phyloP scores from a whole-genome alignment of 2,888 invertebrate genomes.

The Mesorhabditis belari region DNA sequence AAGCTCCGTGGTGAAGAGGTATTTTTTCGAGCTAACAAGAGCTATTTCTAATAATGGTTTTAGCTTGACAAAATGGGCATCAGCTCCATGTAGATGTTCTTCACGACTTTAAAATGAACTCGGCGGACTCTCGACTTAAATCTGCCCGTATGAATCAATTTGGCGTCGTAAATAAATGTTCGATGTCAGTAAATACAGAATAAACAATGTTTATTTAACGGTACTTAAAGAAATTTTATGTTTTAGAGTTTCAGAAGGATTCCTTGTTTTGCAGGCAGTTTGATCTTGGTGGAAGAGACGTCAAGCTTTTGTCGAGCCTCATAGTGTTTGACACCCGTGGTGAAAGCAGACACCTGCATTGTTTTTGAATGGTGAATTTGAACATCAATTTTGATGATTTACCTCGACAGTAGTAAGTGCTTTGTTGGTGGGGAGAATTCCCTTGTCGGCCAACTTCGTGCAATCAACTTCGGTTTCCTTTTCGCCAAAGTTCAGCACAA shows the following conservation, averaged over 20 bases:
- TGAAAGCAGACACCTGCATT: conserved; percentile 21
- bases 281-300: conserved; percentile 9
- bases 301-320: conserved; percentile 15
- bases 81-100: too few species aligned
- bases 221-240: too few species aligned
- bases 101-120: too few species aligned
- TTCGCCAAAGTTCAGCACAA: conserved; percentile 30
- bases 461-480: conserved; percentile 11
- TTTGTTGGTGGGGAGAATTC: conserved; percentile 19
- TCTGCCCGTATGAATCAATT: too few species aligned
- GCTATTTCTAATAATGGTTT: too few species aligned
- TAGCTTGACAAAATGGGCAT: too few species aligned
- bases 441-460: background rate
- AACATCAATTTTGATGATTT: background rate
- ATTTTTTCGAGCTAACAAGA: background rate
- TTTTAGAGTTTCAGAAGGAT: conserved; percentile 25
- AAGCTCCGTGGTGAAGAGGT: background rate
- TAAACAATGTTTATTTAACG: too few species aligned
- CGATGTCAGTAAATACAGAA: too few species aligned
- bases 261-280: conserved; percentile 26
- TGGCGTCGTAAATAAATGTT: too few species aligned
- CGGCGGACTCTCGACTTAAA: too few species aligned
- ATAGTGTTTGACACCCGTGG: conserved; percentile 19
- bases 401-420: conserved; percentile 17
- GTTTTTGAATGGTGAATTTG: background rate